Conservation (phyloP, 2,797 vertebrate genomes). For the Anomalospiza imberbis region DNA sequence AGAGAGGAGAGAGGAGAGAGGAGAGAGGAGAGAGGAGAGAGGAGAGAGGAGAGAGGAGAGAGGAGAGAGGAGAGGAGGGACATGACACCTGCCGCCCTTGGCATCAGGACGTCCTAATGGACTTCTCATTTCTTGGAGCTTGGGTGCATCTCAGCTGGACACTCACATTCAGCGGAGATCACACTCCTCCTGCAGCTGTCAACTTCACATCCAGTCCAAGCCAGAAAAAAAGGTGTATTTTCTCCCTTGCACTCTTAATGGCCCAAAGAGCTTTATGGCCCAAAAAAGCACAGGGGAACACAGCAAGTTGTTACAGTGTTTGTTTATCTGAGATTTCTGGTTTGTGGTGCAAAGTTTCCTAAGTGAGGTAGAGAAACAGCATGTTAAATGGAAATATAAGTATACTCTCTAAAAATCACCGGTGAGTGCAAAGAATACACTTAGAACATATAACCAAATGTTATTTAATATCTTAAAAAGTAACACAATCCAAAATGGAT, state of each 20-base stretch:
- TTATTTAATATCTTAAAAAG: constrained; percentile 99
- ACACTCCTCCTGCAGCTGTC: background rate
- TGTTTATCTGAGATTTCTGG: background rate
- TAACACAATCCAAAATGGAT: constrained; percentile 96
- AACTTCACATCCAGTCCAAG: accelerated
- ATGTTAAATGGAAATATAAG: background rate
- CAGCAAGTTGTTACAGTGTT: background rate
- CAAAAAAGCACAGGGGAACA: background rate
- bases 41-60: background rate
- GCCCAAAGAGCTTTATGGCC: background rate
- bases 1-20: background rate
- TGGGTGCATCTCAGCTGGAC: background rate
- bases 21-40: background rate
- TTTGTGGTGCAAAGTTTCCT: background rate
- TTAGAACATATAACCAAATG: constrained; percentile 91
- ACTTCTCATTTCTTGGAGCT: background rate
- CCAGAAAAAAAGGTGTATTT: background rate
- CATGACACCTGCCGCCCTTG: background rate
- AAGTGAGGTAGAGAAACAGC: background rate
- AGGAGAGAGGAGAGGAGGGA: background rate
- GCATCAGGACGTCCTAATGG: background rate
- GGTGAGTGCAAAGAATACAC: constrained; percentile 75
- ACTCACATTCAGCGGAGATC: background rate
- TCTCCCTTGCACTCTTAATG: background rate
- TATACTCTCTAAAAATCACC: background rate